Base-by-base conservation (phyloP, 2,113 vertebrate genomes). In the Neoarius graeffei region DNA sequence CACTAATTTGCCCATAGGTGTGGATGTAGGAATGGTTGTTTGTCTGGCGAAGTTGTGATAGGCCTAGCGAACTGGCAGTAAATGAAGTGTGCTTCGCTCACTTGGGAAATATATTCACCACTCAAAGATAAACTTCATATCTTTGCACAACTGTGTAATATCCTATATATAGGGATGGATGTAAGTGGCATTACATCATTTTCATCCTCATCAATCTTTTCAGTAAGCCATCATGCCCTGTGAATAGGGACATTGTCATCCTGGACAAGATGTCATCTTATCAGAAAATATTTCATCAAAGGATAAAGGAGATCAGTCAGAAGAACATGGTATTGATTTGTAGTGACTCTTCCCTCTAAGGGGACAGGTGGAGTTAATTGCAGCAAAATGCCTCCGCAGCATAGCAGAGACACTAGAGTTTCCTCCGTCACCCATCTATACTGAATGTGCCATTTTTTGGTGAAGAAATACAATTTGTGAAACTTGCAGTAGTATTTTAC, bases 241-340 rank as follows among this genome's bases (percentile, higher is more conserved):
- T 77, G 20, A 23, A 52, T 50, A 20, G 20, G 42, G 8, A 77
- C 74, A 77, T 11, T 48, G 73, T 23, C 73, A 50, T 50, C 52
- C 52, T 27, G 23, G 25, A 17, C 13, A 57, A 52, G 48, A 52
- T 52, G 48, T 14, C 74, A 27, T 57, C 52, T 57, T 57, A 54
- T 59, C 79, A 57, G 52, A 27, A 81, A 59, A 81, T 59, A 15
- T 59, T 81, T 59, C 79, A 59, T 81, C n/a, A 59, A 5, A 81
- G 54, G 27, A 81, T 81, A 59, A 59, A 59, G 79, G 52, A 27
- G 76, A 27, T 56, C 48, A 79, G 76, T 56, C 52, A 79, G 15
- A 57, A 52, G 23, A 80, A 57, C 15, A 30, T 4, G 0, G 52
- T 57, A 57, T 80, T 57, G 54, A 56, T 57, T 80, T 56, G 14